Evolutionary conservation across 2,797 vertebrate species (phyloP).

Genomic region (Selene dorsalis): DNA sequence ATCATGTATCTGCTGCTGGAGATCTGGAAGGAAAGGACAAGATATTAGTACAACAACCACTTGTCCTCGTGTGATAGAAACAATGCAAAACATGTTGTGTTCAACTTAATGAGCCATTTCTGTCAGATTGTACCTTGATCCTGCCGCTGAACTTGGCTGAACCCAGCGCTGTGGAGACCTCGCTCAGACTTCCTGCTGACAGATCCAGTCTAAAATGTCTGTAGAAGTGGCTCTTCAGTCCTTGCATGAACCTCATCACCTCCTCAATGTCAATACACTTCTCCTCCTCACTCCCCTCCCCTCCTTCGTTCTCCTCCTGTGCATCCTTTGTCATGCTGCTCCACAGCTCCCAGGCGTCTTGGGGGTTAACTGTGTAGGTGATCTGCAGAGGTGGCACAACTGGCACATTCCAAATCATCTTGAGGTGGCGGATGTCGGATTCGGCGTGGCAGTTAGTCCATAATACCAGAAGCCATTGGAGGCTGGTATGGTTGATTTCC

Average conservation of each 20-base stretch:
- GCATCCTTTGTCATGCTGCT: constrained; percentile 82
- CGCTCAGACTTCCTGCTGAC: constrained; percentile 87
- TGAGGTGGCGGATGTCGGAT: constrained; percentile 75
- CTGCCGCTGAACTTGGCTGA: constrained; percentile 88
- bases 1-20: constrained; percentile 87
- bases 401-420: constrained; percentile 89
- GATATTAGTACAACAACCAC: constrained; percentile 2
- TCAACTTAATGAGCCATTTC: not conserved
- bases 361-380: constrained; percentile 85
- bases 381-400: constrained; percentile 85
- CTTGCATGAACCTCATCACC: constrained; percentile 88
- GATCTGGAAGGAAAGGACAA: constrained; percentile 83
- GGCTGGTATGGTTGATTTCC: constrained; percentile 86
- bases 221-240: constrained; percentile 91
- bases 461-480: constrained; percentile 91
- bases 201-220: constrained; percentile 93
- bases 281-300: constrained; percentile 56
- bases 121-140: constrained; percentile 87
- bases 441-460: constrained; percentile 89
- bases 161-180: constrained; percentile 90
- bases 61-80: not conserved
- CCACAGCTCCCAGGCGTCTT: constrained; percentile 93
- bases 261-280: constrained; percentile 87
- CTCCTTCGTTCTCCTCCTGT: constrained; percentile 26
- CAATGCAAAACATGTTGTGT: no score